phyloP scores from a whole-genome alignment of 2,113 vertebrate species.

The Morone saxatilis region DNA sequence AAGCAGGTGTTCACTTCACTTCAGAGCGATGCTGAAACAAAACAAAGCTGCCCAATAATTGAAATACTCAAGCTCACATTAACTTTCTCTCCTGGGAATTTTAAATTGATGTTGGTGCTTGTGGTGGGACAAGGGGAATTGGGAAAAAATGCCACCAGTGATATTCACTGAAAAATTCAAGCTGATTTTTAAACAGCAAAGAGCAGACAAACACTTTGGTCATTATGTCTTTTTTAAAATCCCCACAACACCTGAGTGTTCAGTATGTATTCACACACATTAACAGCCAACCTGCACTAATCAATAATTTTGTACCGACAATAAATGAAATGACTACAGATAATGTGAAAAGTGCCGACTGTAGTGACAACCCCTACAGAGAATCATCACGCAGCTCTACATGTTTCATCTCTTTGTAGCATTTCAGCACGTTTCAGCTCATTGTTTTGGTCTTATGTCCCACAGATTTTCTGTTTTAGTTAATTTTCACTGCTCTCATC shows the following conservation, averaged over 20 bases:
- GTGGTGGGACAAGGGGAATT: not conserved
- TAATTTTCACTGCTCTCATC: not conserved
- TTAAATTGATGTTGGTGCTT: not conserved
- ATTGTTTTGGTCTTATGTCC: not conserved
- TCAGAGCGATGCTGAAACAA: not conserved
- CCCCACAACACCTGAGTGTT: not conserved
- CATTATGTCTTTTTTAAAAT: not conserved
- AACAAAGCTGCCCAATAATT: not conserved
- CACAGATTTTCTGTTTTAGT: not conserved
- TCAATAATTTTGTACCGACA: constrained; percentile 11
- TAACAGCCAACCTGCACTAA: constrained; percentile 1
- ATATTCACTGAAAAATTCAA: not conserved
- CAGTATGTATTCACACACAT: constrained; percentile 4
- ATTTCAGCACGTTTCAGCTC: not conserved
- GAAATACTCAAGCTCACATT: constrained; percentile 1
- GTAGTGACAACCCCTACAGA: not conserved
- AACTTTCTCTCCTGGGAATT: constrained; percentile 2
- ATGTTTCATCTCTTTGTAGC: no score
- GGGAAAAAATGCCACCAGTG: not conserved
- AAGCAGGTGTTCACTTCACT: not conserved
- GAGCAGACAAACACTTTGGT: not conserved
- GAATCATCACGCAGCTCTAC: not conserved
- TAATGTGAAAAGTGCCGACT: not conserved
- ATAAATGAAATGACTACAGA: not conserved
- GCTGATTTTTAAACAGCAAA: not conserved